A percentile compares a stretch with the other conserved stretches of the same genome.
These are phyloP conservation scores for Heliconius congener DNA, from an alignment of 1,140 invertebrate genomes.

Conservation along the genomic window DNA sequence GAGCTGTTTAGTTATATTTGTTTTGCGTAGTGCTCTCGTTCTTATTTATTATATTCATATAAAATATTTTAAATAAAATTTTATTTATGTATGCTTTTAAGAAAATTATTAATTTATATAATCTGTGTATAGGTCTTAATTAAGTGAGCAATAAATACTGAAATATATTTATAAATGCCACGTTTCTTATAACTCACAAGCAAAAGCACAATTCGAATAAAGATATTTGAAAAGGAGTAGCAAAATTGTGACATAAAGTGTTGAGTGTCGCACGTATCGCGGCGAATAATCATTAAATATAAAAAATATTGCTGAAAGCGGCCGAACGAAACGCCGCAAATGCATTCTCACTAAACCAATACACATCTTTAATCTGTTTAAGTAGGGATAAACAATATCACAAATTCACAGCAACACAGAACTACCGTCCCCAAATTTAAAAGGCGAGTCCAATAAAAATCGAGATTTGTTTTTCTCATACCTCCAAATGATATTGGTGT, in stretches of 20 bases:
- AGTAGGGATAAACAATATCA: constrained; percentile 23
- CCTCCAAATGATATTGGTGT: constrained; percentile 47
- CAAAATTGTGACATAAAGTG: constrained; percentile 21
- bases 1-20: not conserved
- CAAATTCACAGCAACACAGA: constrained; percentile 10
- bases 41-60: not conserved
- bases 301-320: constrained; percentile 29
- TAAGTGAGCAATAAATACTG: constrained; percentile 4
- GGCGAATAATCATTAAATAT: constrained; percentile 26
- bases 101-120: not conserved
- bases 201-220: constrained; percentile 19
- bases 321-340: constrained; percentile 21
- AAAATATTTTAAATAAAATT: not conserved
- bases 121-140: not conserved
- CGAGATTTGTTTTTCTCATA: constrained; percentile 53
- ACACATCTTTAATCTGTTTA: constrained; percentile 29
- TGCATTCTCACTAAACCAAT: constrained; percentile 29
- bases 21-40: not conserved
- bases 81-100: not conserved
- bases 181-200: constrained; percentile 14
- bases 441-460: constrained; percentile 58
- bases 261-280: constrained; percentile 17
- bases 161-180: not conserved
- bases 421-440: constrained; percentile 55
- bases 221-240: constrained; percentile 23